phyloP scores from a whole-genome alignment of 1,140 invertebrate genomes.

The Bursaphelenchus mucronatus region DNA sequence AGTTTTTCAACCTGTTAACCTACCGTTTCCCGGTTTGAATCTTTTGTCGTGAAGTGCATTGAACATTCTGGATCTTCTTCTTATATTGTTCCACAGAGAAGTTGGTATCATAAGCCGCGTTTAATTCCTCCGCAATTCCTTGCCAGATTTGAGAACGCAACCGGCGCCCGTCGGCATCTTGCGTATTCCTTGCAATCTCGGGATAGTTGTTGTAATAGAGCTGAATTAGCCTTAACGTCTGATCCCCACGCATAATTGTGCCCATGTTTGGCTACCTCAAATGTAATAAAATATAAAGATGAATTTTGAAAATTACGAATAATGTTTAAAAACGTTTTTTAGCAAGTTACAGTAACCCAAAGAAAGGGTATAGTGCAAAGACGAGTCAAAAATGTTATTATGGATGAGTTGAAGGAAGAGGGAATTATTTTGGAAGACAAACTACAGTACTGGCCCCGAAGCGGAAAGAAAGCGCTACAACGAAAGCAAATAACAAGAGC shows the following conservation, averaged over 20 bases:
- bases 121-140: slow-evolving; percentile 21
- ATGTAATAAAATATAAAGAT: too few relatives aligned
- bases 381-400: too few relatives aligned
- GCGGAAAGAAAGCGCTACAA: too few relatives aligned
- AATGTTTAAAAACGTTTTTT: too few relatives aligned
- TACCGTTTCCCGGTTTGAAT: slow-evolving; percentile 29
- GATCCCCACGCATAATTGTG: slow-evolving; percentile 29
- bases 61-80: slow-evolving; percentile 28
- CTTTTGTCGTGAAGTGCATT: slow-evolving; percentile 27
- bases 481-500: too few relatives aligned
- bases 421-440: too few relatives aligned
- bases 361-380: too few relatives aligned
- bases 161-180: slow-evolving; percentile 22
- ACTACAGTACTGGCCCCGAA: too few relatives aligned
- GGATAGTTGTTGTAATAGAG: slow-evolving; percentile 26
- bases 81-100: slow-evolving; percentile 30
- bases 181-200: slow-evolving; percentile 24
- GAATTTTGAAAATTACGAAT: too few relatives aligned
- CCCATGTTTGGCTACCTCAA: slow-evolving; percentile 1
- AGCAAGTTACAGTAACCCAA: too few relatives aligned
- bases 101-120: slow-evolving; percentile 17
- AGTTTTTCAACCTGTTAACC: not conserved
- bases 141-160: slow-evolving; percentile 15
- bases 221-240: slow-evolving; percentile 21
- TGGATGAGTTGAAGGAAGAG: too few relatives aligned